Evolutionary conservation across 2,888 invertebrate species (phyloP), one percentile per base, ranked within the genome.

Genomic region (Drosophila acutilabella): DNA sequence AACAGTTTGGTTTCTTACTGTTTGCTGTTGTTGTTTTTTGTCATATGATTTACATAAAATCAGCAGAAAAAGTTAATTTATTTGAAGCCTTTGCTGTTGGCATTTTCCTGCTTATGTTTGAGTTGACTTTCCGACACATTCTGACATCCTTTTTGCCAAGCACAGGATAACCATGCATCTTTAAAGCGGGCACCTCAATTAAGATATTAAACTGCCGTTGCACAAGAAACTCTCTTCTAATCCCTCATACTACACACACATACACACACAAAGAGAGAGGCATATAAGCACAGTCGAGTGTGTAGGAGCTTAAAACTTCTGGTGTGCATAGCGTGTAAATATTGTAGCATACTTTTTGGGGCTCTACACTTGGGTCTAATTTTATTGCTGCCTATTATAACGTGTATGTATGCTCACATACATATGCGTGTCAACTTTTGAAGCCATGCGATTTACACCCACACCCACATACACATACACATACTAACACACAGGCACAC

Each of bases 11-110:
- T 41, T 64, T 61, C 38, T 42, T 38, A 38, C 50, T 52, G 13
- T 54, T 10, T 47, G 52, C 16, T 56, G 38, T 20, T 59, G 41
- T 51, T 58, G 66, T 54, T 79, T 73, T 73, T 66, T 53, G 60
- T 66, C 74, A 79, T 68, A 88, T 82, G 82, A 89, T 89, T 89
- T 82, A 88, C 88, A 85, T 85, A 82, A 88, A 85, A 88, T 88
- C 80, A 79, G 58, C 76, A 66, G 57, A 74, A 82, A 89, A 89
- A 88, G 85, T 86, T 86, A 85, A 89, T 89, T 86, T 89, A 86
- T 89, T 88, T 86, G 64, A 74, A 89, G 83, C 86, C 89, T 78
- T 84, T 80, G 78, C 62, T 71, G 64, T 74, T 58, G 74, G 74
- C 74, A 53, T 67, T 66, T 51, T 64, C 47, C 47, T 58, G 61